Conservation (phyloP, 2,888 invertebrate genomes). For the Sabatieria punctata region DNA sequence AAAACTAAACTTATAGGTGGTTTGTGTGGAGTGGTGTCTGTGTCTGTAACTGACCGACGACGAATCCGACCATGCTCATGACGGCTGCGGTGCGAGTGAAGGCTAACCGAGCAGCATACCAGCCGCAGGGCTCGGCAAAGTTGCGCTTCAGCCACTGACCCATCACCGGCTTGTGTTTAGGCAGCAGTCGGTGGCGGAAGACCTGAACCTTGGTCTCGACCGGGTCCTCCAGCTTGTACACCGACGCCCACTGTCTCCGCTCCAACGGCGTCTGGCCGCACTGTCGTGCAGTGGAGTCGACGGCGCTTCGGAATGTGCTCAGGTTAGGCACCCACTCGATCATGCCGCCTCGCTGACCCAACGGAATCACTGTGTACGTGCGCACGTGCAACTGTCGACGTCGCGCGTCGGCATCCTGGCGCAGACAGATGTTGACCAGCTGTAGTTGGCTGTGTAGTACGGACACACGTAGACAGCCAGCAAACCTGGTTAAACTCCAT, state of each 20-base stretch:
- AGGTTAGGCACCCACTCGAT: conserved; percentile 90
- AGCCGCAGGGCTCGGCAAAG: conserved; percentile 73
- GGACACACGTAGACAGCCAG: not conserved
- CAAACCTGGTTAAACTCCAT: conserved; percentile 68
- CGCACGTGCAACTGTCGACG: conserved; percentile 64
- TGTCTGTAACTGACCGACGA: no score
- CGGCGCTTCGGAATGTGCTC: conserved; percentile 17
- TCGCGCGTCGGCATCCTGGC: conserved; percentile 67
- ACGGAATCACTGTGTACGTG: conserved; percentile 72
- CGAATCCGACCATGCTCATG: conserved; percentile 52
- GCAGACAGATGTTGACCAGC: conserved; percentile 73
- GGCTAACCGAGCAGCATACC: conserved; percentile 72
- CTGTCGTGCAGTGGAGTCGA: no score
- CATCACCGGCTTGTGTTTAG: conserved; percentile 63
- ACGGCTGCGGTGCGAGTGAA: conserved; percentile 85
- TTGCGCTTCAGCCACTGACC: conserved; percentile 75
- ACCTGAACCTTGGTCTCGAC: conserved; percentile 13
- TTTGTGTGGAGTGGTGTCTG: no score
- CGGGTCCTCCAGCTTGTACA: no score
- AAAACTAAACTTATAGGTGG: no score
- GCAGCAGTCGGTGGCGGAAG: conserved; percentile 44
- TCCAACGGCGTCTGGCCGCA: no score
- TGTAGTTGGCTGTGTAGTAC: conserved; percentile 9
- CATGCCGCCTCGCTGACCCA: conserved; percentile 63
- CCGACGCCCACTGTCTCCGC: no score